Conservation (phyloP, 2,113 vertebrate species). For the Myxocyprinus asiaticus region DNA sequence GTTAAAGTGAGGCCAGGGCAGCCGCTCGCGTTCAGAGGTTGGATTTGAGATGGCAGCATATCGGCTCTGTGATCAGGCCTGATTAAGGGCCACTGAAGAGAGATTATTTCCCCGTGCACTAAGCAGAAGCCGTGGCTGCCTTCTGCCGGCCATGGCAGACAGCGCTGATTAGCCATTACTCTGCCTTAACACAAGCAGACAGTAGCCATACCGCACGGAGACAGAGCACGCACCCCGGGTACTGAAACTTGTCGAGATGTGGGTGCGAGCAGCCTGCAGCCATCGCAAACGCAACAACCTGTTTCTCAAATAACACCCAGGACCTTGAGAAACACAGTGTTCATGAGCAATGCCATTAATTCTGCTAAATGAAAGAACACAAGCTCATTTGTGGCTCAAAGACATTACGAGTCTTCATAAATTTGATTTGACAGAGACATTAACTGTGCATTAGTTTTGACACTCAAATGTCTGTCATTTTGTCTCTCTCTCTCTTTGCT, state of each 20-base stretch:
- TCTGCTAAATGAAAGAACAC: not conserved
- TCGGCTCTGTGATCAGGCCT: constrained; percentile 71
- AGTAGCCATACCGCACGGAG: constrained; percentile 31
- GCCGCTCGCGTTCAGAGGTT: constrained; percentile 63
- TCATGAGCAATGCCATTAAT: not conserved
- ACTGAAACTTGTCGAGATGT: constrained; percentile 10
- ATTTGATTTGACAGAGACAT: constrained; percentile 54
- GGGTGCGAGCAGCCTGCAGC: not conserved
- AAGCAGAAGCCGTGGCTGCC: constrained; percentile 48
- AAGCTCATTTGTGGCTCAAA: constrained; percentile 58
- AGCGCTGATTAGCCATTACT: constrained; percentile 46
- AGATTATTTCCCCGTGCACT: constrained; percentile 54
- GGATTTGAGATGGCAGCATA: constrained; percentile 73
- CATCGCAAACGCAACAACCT: constrained; percentile 13
- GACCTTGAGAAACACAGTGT: not conserved
- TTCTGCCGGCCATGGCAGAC: constrained; percentile 47
- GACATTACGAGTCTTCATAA: constrained; percentile 55
- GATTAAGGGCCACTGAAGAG: constrained; percentile 63
- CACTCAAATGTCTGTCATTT: constrained; percentile 48
- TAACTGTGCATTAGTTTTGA: constrained; percentile 48
- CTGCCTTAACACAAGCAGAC: constrained; percentile 40
- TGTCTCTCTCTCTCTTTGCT: not conserved
- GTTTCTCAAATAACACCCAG: not conserved
- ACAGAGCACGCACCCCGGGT: constrained; percentile 10
- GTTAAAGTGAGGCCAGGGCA: constrained; percentile 67